These are phyloP conservation scores for Caradrina kadenii DNA, from an alignment of 2,888 invertebrate species.

Conservation along the genomic window DNA sequence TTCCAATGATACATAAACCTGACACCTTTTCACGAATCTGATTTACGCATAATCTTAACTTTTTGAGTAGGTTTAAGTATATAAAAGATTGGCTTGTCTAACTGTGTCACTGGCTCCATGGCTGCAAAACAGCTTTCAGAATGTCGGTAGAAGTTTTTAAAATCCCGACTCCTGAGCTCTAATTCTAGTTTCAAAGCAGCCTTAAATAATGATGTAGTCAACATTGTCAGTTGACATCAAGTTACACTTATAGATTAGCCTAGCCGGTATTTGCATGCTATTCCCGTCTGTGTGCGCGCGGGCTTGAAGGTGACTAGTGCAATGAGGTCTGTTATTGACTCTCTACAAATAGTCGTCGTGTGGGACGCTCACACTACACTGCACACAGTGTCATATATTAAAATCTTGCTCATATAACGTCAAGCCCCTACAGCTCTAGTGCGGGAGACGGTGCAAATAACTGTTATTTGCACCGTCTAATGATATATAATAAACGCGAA, in stretches of 20 bases:
- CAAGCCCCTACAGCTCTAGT: background rate
- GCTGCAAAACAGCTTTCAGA: background rate
- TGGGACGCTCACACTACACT: background rate
- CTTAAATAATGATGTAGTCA: background rate
- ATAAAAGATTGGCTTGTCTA: no score
- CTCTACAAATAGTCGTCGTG: constrained; percentile 4
- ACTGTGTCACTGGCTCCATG: no score
- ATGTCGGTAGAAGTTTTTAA: no score
- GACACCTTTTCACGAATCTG: no score
- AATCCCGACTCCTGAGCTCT: background rate
- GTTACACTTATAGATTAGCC: constrained; percentile 1
- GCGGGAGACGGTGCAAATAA: background rate
- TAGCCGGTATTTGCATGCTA: constrained; percentile 1
- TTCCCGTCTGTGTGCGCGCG: background rate
- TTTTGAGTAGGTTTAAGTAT: no score
- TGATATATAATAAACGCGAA: background rate
- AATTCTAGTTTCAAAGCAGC: background rate
- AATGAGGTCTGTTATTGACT: constrained; percentile 9
- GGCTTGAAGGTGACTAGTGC: constrained; percentile 4
- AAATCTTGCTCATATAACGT: background rate
- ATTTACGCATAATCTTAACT: no score
- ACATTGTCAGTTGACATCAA: background rate
- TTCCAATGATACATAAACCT: no score
- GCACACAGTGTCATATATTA: constrained; percentile 1
- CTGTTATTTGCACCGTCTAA: no score